Percentiles rank a stretch among this genome's conserved stretches.
phyloP scores from a whole-genome alignment of 2,113 vertebrate species.

The Oncorhynchus keta region DNA sequence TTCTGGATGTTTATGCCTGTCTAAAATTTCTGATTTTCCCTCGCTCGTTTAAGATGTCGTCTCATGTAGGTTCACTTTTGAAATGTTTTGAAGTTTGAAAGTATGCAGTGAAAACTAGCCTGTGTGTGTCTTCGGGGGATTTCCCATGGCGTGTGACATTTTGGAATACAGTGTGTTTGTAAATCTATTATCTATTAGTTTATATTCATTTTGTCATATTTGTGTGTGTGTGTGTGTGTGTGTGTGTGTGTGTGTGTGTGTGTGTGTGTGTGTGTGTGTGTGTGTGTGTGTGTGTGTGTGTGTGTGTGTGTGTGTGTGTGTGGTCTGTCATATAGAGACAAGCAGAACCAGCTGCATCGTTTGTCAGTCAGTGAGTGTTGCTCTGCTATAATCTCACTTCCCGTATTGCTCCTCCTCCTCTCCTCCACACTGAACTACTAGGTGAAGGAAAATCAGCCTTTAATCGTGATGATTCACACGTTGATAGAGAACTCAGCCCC shows the following conservation, averaged over 20 bases:
- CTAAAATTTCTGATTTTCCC: not conserved
- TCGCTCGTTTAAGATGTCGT: not conserved
- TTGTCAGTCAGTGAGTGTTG: slow-evolving; percentile 78
- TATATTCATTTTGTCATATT: no score
- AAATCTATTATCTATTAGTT: not conserved
- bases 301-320: no score
- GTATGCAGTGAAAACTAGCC: no score
- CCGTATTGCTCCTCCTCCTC: slow-evolving; percentile 85
- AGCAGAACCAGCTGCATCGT: slow-evolving; percentile 71
- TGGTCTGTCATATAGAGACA: not conserved
- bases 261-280: no score
- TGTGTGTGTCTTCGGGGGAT: not conserved
- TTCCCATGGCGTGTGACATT: not conserved
- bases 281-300: no score
- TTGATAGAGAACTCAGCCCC: slow-evolving; percentile 99
- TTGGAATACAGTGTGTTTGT: not conserved
- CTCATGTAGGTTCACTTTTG: not conserved
- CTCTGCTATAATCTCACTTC: slow-evolving; percentile 86
- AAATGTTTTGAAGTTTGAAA: not conserved
- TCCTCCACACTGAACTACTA: slow-evolving; percentile 88
- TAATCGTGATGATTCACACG: slow-evolving; percentile 98
- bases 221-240: no score
- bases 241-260: no score
- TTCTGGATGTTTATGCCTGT: not conserved
- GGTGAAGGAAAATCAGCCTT: slow-evolving; percentile 98